Evolutionary conservation across 2,113 vertebrate species (phyloP).

Genomic region (Pteropus alecto): DNA sequence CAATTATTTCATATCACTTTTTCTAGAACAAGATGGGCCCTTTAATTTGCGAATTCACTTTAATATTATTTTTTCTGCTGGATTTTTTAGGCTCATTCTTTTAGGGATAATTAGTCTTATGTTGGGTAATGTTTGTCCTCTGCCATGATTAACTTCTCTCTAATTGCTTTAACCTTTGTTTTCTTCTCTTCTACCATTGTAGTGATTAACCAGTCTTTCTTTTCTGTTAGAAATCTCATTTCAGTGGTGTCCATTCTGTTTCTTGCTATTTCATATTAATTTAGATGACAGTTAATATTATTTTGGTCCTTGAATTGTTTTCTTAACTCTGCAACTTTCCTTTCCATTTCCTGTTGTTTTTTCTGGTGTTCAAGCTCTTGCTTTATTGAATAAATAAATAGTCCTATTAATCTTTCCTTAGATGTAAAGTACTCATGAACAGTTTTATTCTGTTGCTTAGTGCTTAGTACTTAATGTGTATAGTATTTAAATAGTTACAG

Average conservation of each 20-base stretch:
- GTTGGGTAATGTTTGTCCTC: not conserved
- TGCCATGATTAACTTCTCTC: not conserved
- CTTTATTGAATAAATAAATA: not conserved
- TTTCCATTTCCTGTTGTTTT: not conserved
- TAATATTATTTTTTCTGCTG: not conserved
- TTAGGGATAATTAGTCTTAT: not conserved
- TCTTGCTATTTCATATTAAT: not conserved
- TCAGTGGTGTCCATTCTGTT: not conserved
- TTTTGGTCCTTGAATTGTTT: not conserved
- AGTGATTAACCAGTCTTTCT: not conserved
- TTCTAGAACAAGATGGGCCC: not conserved
- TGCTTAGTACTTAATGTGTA: not conserved
- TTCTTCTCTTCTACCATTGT: not conserved
- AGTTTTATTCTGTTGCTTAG: conserved; percentile 21
- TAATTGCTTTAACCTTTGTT: not conserved
- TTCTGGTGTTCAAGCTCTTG: not conserved
- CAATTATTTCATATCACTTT: not conserved
- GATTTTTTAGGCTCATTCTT: not conserved
- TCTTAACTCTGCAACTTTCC: not conserved
- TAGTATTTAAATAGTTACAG: conserved; percentile 13
- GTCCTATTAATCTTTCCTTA: conserved; percentile 12
- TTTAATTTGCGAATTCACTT: not conserved
- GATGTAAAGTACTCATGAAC: not conserved
- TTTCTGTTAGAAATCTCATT: not conserved
- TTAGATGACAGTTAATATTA: not conserved